Percentiles rank a stretch among this genome's conserved stretches.
These are phyloP conservation scores for Rhabdomys pumilio DNA, from an alignment of 2,797 vertebrate genomes.

Conservation along the genomic window DNA sequence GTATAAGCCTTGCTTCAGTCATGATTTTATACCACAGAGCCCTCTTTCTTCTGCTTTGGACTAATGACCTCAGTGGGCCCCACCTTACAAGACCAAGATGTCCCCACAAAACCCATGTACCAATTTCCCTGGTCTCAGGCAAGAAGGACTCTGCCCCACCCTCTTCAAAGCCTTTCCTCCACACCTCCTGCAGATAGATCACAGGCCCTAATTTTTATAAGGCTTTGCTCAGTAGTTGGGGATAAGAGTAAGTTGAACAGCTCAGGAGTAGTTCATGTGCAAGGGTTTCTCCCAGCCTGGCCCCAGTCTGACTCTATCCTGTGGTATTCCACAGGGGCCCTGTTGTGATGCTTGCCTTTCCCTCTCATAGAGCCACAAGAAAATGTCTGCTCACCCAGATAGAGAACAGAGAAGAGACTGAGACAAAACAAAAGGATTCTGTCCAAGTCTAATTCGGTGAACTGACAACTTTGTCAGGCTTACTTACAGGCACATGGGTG, in stretches of 20 bases:
- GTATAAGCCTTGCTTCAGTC: too few relatives aligned
- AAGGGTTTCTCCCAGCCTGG: background rate
- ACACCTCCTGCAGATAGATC: background rate
- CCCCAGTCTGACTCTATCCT: background rate
- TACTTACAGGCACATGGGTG: background rate
- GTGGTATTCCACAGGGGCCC: background rate
- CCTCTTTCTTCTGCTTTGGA: background rate
- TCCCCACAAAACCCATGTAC: background rate
- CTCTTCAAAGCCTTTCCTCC: background rate
- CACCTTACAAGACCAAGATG: background rate
- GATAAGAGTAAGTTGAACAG: background rate
- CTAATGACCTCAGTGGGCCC: background rate
- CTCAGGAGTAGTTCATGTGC: too few relatives aligned
- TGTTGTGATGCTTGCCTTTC: background rate
- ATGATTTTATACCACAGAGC: rapidly evolving
- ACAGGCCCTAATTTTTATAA: background rate
- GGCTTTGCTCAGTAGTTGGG: background rate
- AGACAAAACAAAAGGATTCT: background rate
- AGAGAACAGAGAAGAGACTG: background rate
- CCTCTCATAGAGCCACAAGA: background rate
- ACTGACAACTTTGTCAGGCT: background rate
- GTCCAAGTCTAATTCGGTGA: background rate
- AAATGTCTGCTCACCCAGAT: background rate
- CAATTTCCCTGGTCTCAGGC: background rate
- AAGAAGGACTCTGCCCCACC: background rate